Base-by-base conservation (phyloP, 2,888 invertebrate species). In the Hartigia nigra region DNA sequence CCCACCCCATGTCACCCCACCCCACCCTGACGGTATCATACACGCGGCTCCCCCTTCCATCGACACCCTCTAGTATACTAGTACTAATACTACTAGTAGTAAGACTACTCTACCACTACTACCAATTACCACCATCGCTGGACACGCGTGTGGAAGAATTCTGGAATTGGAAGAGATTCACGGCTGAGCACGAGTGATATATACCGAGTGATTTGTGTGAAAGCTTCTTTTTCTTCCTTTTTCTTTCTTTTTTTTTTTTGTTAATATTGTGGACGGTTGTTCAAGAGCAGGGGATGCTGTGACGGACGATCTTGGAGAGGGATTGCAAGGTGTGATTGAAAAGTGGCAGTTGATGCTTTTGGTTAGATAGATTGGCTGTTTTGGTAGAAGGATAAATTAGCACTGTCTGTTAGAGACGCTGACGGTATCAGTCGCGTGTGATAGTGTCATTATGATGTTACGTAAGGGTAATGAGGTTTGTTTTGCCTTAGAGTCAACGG, bases 1-100 rank as follows among this genome's bases (percentile, higher is more conserved):
- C 90, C 90, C 88, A 87, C 88, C 87, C 87, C 85, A 82, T 23
- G 4, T 31, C 81, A 69, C 80, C 55, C 82, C 79, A 82, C 76
- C 75, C 34, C 77, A 74, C 75, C 69, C 31, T 70, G 69, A 76
- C 81, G 80, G 70, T 86, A 86, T 85, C 87, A 85, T 86, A 85
- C 89, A 89, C 88, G 88, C 86, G 88, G 83, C 81, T 86, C 82
- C 80, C 79, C 77, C 76, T 78, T 77, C 77, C 74, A 74, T 74
- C 70, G 77, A 76, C 78, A 39, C 78, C 82, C 82, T 81, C 82
- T 82, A 55, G 55, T 55, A 55, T 55, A 55, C 55, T 55, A 55
- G 55, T 55, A 55, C 55, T 55, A 55, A 55, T 55, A 9, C 55
- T 55, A 23, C 55, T 55, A 9, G 55, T 55, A 55, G 55, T 23